Evolutionary conservation across 2,888 invertebrate genomes (phyloP).

Genomic region (Thyatira batis): DNA sequence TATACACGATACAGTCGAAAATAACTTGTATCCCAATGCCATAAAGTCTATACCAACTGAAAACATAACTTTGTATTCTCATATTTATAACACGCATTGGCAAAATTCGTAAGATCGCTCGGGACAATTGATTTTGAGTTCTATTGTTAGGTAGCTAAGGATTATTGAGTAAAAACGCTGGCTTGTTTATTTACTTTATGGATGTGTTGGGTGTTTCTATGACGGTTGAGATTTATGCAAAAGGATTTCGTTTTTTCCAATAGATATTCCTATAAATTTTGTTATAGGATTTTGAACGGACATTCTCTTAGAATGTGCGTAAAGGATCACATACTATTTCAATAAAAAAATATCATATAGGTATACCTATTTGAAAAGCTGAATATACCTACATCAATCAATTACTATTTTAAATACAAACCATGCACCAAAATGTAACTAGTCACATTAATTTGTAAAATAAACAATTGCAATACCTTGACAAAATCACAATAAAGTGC

Average conservation of each 20-base stretch:
- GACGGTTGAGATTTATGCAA: conserved; percentile 39
- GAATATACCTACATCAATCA: too few relatives aligned
- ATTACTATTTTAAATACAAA: too few relatives aligned
- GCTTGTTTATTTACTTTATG: conserved; percentile 30
- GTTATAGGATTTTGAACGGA: conserved; percentile 10
- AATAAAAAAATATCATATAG: too few relatives aligned
- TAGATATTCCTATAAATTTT: conserved; percentile 18
- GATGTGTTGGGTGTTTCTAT: conserved; percentile 39
- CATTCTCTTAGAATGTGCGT: not conserved
- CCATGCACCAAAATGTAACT: too few relatives aligned
- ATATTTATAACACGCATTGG: conserved; percentile 40
- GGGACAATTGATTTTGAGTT: conserved; percentile 2
- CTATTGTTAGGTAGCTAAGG: conserved; percentile 10
- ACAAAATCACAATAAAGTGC: too few relatives aligned
- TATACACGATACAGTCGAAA: conserved; percentile 18
- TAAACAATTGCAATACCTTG: too few relatives aligned
- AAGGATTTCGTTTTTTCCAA: conserved; percentile 29
- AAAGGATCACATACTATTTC: not conserved
- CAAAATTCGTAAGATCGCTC: conserved; percentile 19
- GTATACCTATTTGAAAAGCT: not conserved
- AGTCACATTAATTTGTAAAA: too few relatives aligned
- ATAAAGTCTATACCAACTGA: conserved; percentile 25
- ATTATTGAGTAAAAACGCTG: not conserved
- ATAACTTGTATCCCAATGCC: conserved; percentile 16
- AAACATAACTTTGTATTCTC: conserved; percentile 31